Conservation (phyloP, 2,113 vertebrate species). For the Ageneiosus marmoratus region DNA sequence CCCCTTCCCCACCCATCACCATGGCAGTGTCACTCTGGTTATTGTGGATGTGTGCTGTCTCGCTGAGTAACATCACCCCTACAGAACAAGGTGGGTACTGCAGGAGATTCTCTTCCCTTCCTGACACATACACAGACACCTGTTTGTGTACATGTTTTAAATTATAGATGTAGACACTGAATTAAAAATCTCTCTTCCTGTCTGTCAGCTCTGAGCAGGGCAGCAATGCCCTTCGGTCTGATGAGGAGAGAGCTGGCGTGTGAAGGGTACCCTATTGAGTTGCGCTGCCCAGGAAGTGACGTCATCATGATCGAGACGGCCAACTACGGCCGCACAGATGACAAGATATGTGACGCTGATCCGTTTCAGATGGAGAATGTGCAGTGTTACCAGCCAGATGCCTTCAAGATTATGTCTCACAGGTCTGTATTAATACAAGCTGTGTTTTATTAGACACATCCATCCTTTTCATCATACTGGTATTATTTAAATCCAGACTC, state of each 20-base stretch:
- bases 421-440: slow-evolving; percentile 69
- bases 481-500: not conserved
- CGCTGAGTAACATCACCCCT: slow-evolving; percentile 65
- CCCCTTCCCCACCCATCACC: slow-evolving; percentile 57
- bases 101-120: not conserved
- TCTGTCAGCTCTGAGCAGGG: slow-evolving; percentile 78
- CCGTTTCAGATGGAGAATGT: slow-evolving; percentile 95
- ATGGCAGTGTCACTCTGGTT: slow-evolving; percentile 73
- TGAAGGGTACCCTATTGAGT: slow-evolving; percentile 91
- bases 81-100: slow-evolving; percentile 69
- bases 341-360: slow-evolving; percentile 93
- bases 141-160: not conserved
- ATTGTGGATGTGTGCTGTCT: slow-evolving; percentile 65
- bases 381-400: slow-evolving; percentile 89
- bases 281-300: slow-evolving; percentile 90
- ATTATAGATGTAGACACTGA: not conserved
- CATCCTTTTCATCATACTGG: not conserved
- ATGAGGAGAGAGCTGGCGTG: slow-evolving; percentile 88
- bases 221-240: slow-evolving; percentile 86
- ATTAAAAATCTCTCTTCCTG: not conserved
- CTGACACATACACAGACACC: not conserved
- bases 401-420: slow-evolving; percentile 93
- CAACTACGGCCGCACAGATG: slow-evolving; percentile 91
- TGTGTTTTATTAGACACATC: not conserved
- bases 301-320: slow-evolving; percentile 92